A percentile compares a stretch with the other conserved stretches of the same genome.
phyloP scores from a whole-genome alignment of 2,888 invertebrate species.

The Labia minor region DNA sequence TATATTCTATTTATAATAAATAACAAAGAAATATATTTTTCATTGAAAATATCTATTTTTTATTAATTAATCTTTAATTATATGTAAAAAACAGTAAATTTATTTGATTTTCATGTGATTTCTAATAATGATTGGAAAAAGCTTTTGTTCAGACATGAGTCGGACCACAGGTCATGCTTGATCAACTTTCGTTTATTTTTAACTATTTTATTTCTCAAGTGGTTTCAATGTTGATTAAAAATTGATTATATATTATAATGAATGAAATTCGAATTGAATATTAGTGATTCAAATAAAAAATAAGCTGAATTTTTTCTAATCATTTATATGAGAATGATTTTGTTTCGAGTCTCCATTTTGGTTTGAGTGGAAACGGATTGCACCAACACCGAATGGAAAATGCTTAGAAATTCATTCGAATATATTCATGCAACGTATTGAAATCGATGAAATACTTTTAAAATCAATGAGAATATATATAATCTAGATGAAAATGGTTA shows the following conservation, averaged over 20 bases:
- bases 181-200: neutral
- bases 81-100: no score
- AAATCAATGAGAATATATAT: neutral
- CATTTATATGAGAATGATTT: neutral
- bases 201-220: neutral
- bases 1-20: neutral
- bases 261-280: neutral
- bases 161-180: neutral
- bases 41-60: neutral
- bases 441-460: neutral
- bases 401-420: neutral
- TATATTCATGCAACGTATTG: neutral
- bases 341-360: constrained; percentile 26
- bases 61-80: no score
- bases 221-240: neutral
- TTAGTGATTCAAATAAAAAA: neutral
- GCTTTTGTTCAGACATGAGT: neutral
- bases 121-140: neutral
- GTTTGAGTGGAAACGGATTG: constrained; percentile 16
- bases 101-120: neutral
- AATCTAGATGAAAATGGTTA: neutral
- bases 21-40: neutral
- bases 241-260: neutral
- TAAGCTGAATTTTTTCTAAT: neutral
- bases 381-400: neutral